Evolutionary conservation across 2,888 invertebrate genomes (phyloP).

Genomic region (Microctonus brassicae): DNA sequence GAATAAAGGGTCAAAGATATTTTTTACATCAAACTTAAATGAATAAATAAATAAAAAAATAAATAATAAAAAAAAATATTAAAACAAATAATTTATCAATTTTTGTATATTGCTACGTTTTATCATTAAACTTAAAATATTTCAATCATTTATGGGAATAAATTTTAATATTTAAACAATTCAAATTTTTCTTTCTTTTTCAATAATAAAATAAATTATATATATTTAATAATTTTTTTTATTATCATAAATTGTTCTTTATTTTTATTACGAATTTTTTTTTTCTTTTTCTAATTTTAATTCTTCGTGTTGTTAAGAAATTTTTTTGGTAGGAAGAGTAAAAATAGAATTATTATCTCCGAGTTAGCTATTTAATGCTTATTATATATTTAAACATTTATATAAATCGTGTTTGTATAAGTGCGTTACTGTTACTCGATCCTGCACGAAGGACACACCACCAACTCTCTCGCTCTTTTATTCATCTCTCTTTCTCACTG

Average conservation of each 20-base stretch:
- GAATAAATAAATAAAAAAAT: not conserved
- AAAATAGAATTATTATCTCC: not conserved
- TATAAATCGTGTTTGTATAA: not conserved
- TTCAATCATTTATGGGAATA: not conserved
- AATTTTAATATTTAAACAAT: not conserved
- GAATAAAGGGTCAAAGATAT: conserved; percentile 7
- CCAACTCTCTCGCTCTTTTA: not conserved
- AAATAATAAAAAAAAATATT: not conserved
- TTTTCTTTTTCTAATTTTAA: not conserved
- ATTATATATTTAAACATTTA: not conserved
- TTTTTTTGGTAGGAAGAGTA: no score
- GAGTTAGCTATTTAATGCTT: not conserved
- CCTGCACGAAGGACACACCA: not conserved
- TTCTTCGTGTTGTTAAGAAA: not conserved
- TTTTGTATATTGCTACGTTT: not conserved
- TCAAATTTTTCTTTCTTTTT: no score
- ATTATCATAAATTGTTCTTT: not conserved
- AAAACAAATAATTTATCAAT: not conserved
- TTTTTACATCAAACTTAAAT: not conserved
- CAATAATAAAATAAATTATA: no score
- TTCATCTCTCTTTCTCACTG: not conserved
- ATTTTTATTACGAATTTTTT: not conserved
- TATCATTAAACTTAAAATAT: not conserved
- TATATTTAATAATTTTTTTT: no score
- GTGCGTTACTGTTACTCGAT: conserved; percentile 9